A percentile compares a stretch with the other conserved stretches of the same genome.
Evolutionary conservation across 2,888 invertebrate genomes (phyloP).

Genomic region (Cyrtodaria siliqua): DNA sequence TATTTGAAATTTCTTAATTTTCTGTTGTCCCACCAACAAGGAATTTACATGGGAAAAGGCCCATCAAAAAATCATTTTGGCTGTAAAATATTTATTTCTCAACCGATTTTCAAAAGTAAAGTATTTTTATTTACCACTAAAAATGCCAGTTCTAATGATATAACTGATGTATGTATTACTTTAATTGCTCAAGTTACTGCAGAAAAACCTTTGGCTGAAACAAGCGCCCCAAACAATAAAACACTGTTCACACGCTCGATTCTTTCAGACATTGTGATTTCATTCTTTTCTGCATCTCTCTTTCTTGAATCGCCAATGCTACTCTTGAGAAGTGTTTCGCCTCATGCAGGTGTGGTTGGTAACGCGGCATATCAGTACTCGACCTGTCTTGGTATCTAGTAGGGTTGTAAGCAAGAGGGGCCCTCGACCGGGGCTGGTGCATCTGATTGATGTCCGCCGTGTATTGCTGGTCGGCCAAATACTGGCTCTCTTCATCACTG

Average conservation of each 20-base stretch:
- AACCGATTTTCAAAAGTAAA: no score
- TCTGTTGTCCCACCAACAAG: no score
- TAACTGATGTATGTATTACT: no score
- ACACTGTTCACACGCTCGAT: constrained; percentile 36
- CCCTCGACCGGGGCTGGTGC: constrained; percentile 47
- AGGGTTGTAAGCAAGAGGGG: constrained; percentile 55
- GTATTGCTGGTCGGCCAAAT: constrained; percentile 27
- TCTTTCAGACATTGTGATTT: constrained; percentile 54
- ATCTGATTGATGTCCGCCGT: constrained; percentile 2
- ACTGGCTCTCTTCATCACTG: constrained; percentile 18
- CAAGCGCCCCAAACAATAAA: no score
- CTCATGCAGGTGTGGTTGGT: constrained; percentile 56
- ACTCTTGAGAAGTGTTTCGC: constrained; percentile 48
- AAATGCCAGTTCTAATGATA: no score
- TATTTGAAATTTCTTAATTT: no score
- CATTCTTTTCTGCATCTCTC: constrained; percentile 25
- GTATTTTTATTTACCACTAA: no score
- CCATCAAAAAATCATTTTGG: no score
- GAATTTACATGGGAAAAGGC: no score
- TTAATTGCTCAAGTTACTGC: no score
- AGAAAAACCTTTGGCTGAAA: no score
- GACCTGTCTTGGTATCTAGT: constrained; percentile 42
- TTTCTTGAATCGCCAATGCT: constrained; percentile 38
- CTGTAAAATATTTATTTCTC: no score
- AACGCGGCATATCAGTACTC: constrained; percentile 27